Conservation (phyloP, 2,797 vertebrate species). For the Corythornis leucogaster region DNA sequence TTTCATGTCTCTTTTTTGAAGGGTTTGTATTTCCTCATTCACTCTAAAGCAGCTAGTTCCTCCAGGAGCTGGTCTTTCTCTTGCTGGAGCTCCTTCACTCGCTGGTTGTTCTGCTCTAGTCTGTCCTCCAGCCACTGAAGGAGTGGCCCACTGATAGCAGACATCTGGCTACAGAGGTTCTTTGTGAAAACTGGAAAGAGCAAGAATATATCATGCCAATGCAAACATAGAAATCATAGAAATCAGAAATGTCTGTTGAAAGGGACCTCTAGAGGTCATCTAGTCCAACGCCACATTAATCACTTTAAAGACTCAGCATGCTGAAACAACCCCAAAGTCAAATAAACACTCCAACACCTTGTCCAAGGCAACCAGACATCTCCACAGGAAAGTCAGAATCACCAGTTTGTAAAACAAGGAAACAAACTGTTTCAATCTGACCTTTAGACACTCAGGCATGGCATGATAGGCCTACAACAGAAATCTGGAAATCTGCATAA, state of each 20-base stretch:
- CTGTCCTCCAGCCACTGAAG: slow-evolving; percentile 98
- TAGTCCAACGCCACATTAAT: no score
- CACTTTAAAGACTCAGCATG: neutral
- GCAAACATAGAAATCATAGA: neutral
- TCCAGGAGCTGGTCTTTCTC: slow-evolving; percentile 89
- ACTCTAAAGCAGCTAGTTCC: slow-evolving; percentile 85
- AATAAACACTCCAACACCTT: neutral
- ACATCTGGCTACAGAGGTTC: slow-evolving; percentile 99
- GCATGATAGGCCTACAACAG: no score
- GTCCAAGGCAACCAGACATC: neutral
- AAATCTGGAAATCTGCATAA: no score
- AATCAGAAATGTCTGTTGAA: no score
- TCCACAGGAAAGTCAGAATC: neutral
- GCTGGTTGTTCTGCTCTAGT: slow-evolving; percentile 91
- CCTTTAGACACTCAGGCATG: no score
- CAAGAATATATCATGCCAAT: neutral
- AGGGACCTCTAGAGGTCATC: no score
- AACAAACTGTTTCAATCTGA: neutral
- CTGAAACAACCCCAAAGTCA: neutral
- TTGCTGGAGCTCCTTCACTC: slow-evolving; percentile 85
- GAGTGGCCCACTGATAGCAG: slow-evolving; percentile 94
- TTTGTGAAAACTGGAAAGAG: slow-evolving; percentile 90
- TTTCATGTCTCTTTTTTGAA: neutral
- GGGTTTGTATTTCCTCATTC: slow-evolving; percentile 37
- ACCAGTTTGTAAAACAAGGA: neutral